These are phyloP conservation scores for Calliphora vomitoria DNA, from an alignment of 2,888 invertebrate species.

Conservation along the genomic window DNA sequence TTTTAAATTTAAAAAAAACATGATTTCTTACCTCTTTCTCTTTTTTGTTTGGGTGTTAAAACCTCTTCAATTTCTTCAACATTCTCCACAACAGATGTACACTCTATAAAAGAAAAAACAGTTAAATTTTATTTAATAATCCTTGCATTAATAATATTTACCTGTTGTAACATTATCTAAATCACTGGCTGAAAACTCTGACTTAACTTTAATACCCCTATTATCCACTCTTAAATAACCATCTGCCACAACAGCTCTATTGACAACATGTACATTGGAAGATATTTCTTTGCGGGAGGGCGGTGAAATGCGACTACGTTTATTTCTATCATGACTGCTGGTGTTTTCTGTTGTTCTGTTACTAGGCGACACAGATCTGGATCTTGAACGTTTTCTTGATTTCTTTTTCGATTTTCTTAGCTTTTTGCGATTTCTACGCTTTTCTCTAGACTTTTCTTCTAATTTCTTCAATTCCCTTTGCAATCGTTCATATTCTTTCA, in stretches of 20 bases:
- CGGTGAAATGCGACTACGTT: slow-evolving; percentile 32
- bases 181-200: background rate
- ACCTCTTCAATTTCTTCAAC: slow-evolving; percentile 36
- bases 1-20: background rate
- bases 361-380: slow-evolving; percentile 34
- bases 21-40: slow-evolving; percentile 62
- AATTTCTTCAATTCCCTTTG: slow-evolving; percentile 1
- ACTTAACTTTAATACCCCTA: slow-evolving; percentile 21
- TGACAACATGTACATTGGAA: too few species aligned
- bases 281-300: too few species aligned
- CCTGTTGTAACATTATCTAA: background rate
- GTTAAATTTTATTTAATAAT: background rate
- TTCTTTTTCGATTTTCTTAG: slow-evolving; percentile 75
- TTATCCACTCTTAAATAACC: background rate
- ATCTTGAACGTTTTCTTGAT: slow-evolving; percentile 68
- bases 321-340: background rate
- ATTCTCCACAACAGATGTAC: background rate
- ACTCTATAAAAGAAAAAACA: slow-evolving; percentile 4
- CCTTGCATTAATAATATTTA: background rate
- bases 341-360: background rate
- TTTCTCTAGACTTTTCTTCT: background rate
- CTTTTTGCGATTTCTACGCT: slow-evolving; percentile 59
- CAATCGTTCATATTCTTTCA: slow-evolving; percentile 63
- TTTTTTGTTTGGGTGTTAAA: slow-evolving; percentile 63
- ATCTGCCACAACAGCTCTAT: background rate